phyloP scores from a whole-genome alignment of 2,888 invertebrate genomes.

The Lucinisca nassula region DNA sequence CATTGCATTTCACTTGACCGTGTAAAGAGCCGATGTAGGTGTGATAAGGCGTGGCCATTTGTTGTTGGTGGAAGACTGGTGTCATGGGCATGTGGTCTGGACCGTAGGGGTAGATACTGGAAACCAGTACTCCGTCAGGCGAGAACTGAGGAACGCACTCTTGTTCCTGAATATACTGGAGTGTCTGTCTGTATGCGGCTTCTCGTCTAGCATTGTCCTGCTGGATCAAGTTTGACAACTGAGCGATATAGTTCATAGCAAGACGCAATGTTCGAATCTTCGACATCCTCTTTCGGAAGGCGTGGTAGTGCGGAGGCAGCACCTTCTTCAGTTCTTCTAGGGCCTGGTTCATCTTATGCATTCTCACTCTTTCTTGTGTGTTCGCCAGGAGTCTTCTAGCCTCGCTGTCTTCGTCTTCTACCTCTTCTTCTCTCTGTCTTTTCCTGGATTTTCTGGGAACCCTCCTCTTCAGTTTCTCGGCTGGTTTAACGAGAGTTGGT shows the following conservation, averaged over 20 bases:
- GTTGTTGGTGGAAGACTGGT: slow-evolving; percentile 18
- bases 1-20: not conserved
- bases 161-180: slow-evolving; percentile 30
- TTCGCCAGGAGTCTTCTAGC: slow-evolving; percentile 73
- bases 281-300: slow-evolving; percentile 74
- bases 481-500: too few relatives aligned
- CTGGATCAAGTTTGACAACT: slow-evolving; percentile 69
- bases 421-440: slow-evolving; percentile 31
- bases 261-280: slow-evolving; percentile 78
- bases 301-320: slow-evolving; percentile 72
- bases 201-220: slow-evolving; percentile 64
- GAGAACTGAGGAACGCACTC: not conserved
- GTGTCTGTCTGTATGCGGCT: slow-evolving; percentile 36
- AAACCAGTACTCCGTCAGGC: not conserved
- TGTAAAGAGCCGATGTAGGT: slow-evolving; percentile 50
- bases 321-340: slow-evolving; percentile 71
- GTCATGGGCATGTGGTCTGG: not conserved
- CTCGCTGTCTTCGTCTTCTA: slow-evolving; percentile 68
- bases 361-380: slow-evolving; percentile 74
- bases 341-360: slow-evolving; percentile 76
- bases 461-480: not conserved
- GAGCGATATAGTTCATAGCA: slow-evolving; percentile 76
- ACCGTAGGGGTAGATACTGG: not conserved
- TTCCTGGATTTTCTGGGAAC: slow-evolving; percentile 15
- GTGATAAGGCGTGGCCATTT: slow-evolving; percentile 24